Percentiles rank a stretch among this genome's conserved stretches.
These are phyloP conservation scores for Brassicogethes aeneus DNA, from an alignment of 2,888 invertebrate genomes.

Conservation along the genomic window DNA sequence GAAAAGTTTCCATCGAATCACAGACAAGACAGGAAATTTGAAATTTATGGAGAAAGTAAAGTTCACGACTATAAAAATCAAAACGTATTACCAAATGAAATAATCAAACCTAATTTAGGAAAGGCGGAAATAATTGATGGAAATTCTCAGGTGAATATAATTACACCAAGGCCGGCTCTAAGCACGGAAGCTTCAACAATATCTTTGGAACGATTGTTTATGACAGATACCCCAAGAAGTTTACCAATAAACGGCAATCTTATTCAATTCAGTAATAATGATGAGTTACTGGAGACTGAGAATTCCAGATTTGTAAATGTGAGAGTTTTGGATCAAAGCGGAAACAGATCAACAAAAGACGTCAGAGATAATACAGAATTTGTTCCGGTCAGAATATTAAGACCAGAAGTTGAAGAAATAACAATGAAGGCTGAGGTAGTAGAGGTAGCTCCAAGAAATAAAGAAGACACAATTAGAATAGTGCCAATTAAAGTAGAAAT, in stretches of 20 bases:
- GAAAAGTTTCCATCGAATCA: slow-evolving; percentile 4
- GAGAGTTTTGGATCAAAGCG: slow-evolving; percentile 30
- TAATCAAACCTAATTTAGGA: slow-evolving; percentile 34
- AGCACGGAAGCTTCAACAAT: slow-evolving; percentile 55
- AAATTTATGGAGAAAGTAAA: slow-evolving; percentile 39
- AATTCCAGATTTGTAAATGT: slow-evolving; percentile 36
- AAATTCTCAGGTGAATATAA: slow-evolving; percentile 33
- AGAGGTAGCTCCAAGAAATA: slow-evolving; percentile 32
- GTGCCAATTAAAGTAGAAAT: slow-evolving; percentile 35
- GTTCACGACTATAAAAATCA: slow-evolving; percentile 32
- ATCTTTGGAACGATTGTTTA: slow-evolving; percentile 58
- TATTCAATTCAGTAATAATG: slow-evolving; percentile 18
- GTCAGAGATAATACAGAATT: slow-evolving; percentile 18
- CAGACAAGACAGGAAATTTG: slow-evolving; percentile 28
- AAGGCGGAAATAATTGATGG: slow-evolving; percentile 37
- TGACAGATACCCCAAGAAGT: slow-evolving; percentile 42
- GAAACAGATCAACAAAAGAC: slow-evolving; percentile 12
- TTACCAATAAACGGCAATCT: slow-evolving; percentile 6
- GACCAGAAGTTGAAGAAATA: slow-evolving; percentile 27
- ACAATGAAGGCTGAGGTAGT: slow-evolving; percentile 36
- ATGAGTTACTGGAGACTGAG: slow-evolving; percentile 36
- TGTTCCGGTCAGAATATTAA: slow-evolving; percentile 27
- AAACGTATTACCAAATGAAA: slow-evolving; percentile 16
- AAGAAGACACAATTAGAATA: slow-evolving; percentile 33
- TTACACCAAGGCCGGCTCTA: slow-evolving; percentile 33